phyloP scores from a whole-genome alignment of 1,140 invertebrate species.

The Sycophila sp. region DNA sequence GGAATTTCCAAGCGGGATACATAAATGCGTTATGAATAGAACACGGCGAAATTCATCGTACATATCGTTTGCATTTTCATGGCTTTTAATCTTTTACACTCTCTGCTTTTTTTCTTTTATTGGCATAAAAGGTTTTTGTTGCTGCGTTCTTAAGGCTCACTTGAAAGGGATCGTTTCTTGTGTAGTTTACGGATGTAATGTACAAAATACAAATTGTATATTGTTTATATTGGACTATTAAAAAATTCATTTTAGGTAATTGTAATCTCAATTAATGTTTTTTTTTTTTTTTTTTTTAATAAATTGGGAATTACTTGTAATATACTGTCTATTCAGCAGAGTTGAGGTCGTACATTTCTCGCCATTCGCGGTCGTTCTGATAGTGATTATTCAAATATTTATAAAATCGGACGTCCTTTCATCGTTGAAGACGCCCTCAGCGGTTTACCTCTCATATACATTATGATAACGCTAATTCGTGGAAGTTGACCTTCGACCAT shows the following conservation, averaged over 20 bases:
- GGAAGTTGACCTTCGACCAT: slow-evolving; percentile 11
- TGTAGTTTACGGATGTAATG: no score
- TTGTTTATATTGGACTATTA: no score
- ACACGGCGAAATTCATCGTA: neutral
- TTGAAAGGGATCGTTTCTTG: no score
- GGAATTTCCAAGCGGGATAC: neutral
- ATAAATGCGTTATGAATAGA: neutral
- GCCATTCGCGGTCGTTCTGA: neutral
- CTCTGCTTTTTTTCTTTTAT: neutral
- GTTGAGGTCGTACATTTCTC: neutral
- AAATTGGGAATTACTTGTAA: neutral
- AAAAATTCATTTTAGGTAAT: no score
- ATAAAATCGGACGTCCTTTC: neutral
- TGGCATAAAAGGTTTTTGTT: neutral
- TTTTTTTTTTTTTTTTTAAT: neutral
- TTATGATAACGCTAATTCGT: no score
- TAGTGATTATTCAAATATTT: slow-evolving; percentile 4
- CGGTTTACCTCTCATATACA: no score
- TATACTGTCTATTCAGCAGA: neutral
- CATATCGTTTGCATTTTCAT: no score
- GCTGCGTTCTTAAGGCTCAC: no score
- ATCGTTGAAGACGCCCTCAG: neutral
- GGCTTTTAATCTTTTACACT: neutral
- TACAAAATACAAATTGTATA: no score
- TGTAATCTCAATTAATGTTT: no score